Conservation (phyloP, 2,797 vertebrate genomes). For the Clarias fuscus region DNA sequence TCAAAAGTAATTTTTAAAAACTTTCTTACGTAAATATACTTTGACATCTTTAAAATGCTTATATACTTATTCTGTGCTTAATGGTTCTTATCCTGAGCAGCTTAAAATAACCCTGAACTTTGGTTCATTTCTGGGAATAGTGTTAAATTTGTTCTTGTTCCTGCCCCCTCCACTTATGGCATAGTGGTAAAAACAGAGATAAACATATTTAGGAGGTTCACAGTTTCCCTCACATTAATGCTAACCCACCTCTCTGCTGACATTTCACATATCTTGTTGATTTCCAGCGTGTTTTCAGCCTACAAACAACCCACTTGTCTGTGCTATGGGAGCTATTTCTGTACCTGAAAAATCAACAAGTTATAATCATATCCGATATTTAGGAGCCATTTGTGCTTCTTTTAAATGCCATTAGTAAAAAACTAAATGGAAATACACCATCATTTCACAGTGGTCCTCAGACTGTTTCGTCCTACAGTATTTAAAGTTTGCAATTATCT, state of each 20-base stretch:
- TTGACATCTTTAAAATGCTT: not conserved
- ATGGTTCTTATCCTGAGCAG: not conserved
- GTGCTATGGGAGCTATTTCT: constrained; percentile 27
- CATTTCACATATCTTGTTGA: constrained; percentile 45
- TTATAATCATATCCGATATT: constrained; percentile 11
- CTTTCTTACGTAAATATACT: not conserved
- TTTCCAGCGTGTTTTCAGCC: constrained; percentile 31
- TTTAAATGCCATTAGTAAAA: constrained; percentile 27
- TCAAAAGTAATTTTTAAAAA: not conserved
- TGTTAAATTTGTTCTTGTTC: constrained; percentile 27
- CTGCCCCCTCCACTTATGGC: not conserved
- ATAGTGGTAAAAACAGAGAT: constrained; percentile 39
- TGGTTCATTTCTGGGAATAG: constrained; percentile 26
- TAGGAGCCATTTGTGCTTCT: constrained; percentile 1
- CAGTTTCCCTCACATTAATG: constrained; percentile 39
- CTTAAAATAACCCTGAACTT: not conserved
- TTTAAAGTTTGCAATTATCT: not conserved
- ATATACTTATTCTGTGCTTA: not conserved
- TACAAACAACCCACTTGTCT: constrained; percentile 37
- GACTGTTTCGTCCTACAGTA: not conserved
- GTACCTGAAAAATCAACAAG: constrained; percentile 39
- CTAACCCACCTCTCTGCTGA: constrained; percentile 30
- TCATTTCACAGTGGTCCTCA: not conserved
- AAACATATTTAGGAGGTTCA: constrained; percentile 27
- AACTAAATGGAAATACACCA: not conserved